Evolutionary conservation across 2,113 vertebrate genomes (phyloP).

Genomic region (Eulacestoma nigropectus): DNA sequence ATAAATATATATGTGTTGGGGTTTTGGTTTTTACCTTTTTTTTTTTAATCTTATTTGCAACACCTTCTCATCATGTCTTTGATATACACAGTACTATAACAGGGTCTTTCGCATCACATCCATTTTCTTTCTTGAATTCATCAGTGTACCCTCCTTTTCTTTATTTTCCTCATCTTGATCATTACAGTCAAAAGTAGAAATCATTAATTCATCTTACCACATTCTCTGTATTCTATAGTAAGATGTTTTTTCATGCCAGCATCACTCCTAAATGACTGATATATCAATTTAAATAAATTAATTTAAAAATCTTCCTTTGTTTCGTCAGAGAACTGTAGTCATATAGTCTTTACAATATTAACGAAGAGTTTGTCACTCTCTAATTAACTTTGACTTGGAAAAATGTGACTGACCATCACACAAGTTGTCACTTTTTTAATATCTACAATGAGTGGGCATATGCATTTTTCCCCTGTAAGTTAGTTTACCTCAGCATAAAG

Average conservation of each 20-base stretch:
- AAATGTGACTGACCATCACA: background rate
- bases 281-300: background rate
- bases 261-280: background rate
- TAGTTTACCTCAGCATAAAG: background rate
- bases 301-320: background rate
- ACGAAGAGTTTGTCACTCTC: background rate
- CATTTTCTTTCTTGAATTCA: background rate
- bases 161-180: background rate
- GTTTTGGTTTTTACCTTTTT: background rate
- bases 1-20: background rate
- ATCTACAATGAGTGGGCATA: background rate
- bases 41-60: background rate
- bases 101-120: background rate
- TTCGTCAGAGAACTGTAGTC: background rate
- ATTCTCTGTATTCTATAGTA: background rate
- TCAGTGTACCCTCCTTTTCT: background rate
- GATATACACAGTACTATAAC: background rate
- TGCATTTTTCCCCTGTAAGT: background rate
- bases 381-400: background rate
- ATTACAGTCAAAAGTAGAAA: background rate
- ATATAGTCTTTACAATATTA: background rate
- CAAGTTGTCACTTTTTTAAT: background rate
- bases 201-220: background rate
- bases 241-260: background rate
- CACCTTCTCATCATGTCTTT: background rate